phyloP scores from a whole-genome alignment of 2,888 invertebrate species.

The Phytoseiulus persimilis region DNA sequence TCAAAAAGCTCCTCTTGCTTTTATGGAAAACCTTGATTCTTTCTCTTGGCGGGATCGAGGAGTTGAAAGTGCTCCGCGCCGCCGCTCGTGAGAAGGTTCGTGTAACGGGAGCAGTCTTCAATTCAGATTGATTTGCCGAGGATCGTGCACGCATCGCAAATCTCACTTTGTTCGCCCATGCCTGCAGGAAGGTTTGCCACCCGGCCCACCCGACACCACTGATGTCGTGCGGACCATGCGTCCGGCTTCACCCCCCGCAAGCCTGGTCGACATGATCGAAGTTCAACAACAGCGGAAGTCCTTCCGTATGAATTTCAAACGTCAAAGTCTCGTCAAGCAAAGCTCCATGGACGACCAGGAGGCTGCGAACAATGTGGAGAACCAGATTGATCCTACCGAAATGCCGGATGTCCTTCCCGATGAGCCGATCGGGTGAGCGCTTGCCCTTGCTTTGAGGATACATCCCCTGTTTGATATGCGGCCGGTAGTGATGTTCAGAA shows the following conservation, averaged over 20 bases:
- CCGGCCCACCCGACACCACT: slow-evolving; percentile 80
- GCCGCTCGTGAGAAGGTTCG: slow-evolving; percentile 55
- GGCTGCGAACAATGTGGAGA: neutral
- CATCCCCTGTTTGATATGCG: too few relatives aligned
- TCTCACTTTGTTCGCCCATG: neutral
- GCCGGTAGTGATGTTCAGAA: too few relatives aligned
- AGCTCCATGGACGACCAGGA: slow-evolving; percentile 68
- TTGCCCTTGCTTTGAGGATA: too few relatives aligned
- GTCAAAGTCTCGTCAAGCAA: slow-evolving; percentile 77
- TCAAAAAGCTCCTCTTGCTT: slow-evolving; percentile 89
- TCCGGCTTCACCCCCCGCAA: slow-evolving; percentile 86
- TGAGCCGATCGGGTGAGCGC: neutral
- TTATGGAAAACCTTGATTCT: slow-evolving; percentile 85
- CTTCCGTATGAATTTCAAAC: slow-evolving; percentile 54
- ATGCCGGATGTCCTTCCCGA: slow-evolving; percentile 24
- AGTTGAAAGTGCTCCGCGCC: slow-evolving; percentile 66
- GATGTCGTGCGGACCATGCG: slow-evolving; percentile 88
- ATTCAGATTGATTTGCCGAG: too few relatives aligned
- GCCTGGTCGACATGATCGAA: slow-evolving; percentile 77
- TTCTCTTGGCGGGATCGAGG: slow-evolving; percentile 80
- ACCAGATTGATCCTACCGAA: slow-evolving; percentile 21
- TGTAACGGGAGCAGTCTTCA: too few relatives aligned
- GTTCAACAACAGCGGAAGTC: slow-evolving; percentile 70
- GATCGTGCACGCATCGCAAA: too few relatives aligned
- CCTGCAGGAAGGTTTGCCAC: slow-evolving; percentile 57